phyloP scores from a whole-genome alignment of 2,113 vertebrate genomes.

The Smithornis capensis region DNA sequence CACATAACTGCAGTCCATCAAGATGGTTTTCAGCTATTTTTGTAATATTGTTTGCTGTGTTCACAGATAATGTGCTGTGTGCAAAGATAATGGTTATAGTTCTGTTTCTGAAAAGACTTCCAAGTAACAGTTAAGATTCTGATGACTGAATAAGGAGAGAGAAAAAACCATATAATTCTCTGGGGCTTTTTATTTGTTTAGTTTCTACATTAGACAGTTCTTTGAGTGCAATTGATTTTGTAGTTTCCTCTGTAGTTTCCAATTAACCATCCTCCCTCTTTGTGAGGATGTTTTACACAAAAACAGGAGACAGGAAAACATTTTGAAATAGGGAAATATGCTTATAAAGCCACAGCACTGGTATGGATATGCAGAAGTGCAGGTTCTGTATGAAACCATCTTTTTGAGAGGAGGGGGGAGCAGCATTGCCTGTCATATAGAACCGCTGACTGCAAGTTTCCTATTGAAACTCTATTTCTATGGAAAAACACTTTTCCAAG shows the following conservation, averaged over 20 bases:
- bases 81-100: not conserved
- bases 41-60: not conserved
- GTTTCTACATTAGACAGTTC: slow-evolving; percentile 29
- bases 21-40: not conserved
- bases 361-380: not conserved
- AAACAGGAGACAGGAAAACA: slow-evolving; percentile 55
- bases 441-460: slow-evolving; percentile 54
- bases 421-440: not conserved
- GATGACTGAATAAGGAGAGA: not conserved
- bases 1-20: not conserved
- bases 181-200: not conserved
- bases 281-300: slow-evolving; percentile 29
- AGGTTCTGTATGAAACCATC: slow-evolving; percentile 4
- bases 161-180: not conserved
- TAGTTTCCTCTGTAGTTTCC: slow-evolving; percentile 56
- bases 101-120: not conserved
- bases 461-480: slow-evolving; percentile 40
- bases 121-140: not conserved
- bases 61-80: not conserved
- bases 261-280: slow-evolving; percentile 41
- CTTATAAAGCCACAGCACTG: slow-evolving; percentile 23
- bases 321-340: slow-evolving; percentile 34
- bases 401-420: not conserved
- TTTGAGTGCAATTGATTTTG: slow-evolving; percentile 61
- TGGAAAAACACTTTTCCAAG: slow-evolving; percentile 40